phyloP scores from a whole-genome alignment of 2,113 vertebrate species.

The Halcyon senegalensis region DNA sequence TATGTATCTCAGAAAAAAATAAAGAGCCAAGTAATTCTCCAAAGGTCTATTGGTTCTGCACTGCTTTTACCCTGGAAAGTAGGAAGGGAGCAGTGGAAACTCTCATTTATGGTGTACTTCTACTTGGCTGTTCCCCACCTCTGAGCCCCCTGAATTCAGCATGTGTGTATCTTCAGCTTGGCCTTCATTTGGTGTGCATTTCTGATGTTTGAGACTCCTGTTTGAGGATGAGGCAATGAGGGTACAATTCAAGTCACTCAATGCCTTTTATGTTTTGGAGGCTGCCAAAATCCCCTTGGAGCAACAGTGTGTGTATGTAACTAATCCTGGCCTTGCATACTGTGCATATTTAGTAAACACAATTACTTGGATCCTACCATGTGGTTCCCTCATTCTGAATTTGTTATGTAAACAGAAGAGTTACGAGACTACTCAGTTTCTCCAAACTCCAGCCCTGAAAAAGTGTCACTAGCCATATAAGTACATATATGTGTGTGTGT shows the following conservation, averaged over 20 bases:
- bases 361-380: conserved; percentile 41
- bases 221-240: not conserved
- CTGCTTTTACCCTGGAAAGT: conserved; percentile 1
- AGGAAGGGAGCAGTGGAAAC: conserved; percentile 13
- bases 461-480: not conserved
- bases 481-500: no score
- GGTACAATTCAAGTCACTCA: not conserved
- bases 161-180: not conserved
- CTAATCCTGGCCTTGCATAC: conserved; percentile 28
- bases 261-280: not conserved
- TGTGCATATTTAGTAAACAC: conserved; percentile 59
- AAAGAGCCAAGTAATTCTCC: conserved; percentile 33
- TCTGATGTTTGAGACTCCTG: not conserved
- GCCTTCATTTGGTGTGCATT: not conserved
- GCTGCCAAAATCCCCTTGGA: not conserved
- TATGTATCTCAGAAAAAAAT: conserved; percentile 60
- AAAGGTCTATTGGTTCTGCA: conserved; percentile 25
- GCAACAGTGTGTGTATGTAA: conserved; percentile 26
- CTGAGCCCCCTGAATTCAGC: not conserved
- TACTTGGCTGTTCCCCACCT: not conserved
- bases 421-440: conserved; percentile 1
- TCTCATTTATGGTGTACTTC: not conserved
- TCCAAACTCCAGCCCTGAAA: not conserved
- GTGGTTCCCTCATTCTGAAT: conserved; percentile 41
- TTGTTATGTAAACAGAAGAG: conserved; percentile 49